These are phyloP conservation scores for Gnathonemus echidnorhynchus DNA, from an alignment of 2,113 vertebrate genomes.

Conservation along the genomic window DNA sequence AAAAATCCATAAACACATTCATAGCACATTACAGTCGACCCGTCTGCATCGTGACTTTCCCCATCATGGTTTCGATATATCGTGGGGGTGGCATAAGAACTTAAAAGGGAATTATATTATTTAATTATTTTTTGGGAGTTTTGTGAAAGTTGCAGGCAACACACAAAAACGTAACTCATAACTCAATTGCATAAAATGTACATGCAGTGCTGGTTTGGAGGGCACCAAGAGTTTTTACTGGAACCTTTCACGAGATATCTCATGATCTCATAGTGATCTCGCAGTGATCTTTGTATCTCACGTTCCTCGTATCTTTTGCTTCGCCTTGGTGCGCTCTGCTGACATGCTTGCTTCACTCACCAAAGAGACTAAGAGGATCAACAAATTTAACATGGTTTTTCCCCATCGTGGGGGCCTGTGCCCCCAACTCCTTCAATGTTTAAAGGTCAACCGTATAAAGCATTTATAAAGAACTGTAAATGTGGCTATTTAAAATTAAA, in stretches of 20 bases:
- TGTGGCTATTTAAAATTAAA: background rate
- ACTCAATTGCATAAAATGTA: background rate
- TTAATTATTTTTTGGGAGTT: background rate
- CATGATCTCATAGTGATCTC: background rate
- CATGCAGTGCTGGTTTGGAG: background rate
- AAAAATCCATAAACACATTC: background rate
- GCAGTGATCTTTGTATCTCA: background rate
- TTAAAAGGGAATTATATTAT: background rate
- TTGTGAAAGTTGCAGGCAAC: background rate
- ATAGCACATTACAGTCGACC: background rate
- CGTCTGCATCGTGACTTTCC: background rate
- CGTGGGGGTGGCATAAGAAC: background rate
- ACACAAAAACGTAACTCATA: background rate
- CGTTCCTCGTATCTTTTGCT: background rate
- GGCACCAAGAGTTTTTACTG: background rate
- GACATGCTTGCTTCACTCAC: background rate
- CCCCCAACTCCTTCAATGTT: background rate
- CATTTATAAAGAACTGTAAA: background rate
- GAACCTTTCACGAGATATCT: background rate
- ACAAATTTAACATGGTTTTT: background rate
- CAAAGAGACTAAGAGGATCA: background rate
- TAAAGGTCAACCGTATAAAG: background rate
- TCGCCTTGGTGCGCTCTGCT: background rate
- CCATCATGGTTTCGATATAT: background rate
- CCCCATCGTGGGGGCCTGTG: background rate